Percentiles rank a stretch among this genome's conserved stretches.
Evolutionary conservation across 2,888 invertebrate species (phyloP).

Genomic region (Noctua fimbriata): DNA sequence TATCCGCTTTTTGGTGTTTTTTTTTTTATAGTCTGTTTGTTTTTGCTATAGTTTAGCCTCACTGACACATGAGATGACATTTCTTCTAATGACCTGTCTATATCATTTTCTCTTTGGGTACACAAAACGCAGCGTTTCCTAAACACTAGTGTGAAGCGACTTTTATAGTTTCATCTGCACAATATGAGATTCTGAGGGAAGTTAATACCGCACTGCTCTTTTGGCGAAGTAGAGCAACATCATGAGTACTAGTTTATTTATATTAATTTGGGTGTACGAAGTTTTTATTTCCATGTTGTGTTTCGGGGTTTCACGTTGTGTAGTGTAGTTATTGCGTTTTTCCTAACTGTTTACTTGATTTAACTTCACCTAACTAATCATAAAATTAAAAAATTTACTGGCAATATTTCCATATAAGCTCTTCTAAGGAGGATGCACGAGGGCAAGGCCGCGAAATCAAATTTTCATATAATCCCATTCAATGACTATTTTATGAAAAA

Average conservation of each 20-base stretch:
- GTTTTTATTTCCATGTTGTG: neutral
- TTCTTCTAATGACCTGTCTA: neutral
- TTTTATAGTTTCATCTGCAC: conserved; percentile 28
- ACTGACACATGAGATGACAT: neutral
- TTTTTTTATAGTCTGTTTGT: no score
- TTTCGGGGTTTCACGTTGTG: neutral
- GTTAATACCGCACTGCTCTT: conserved; percentile 31
- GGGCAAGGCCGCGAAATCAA: no score
- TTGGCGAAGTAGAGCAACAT: conserved; percentile 8
- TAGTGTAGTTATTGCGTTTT: neutral
- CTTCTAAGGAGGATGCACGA: neutral
- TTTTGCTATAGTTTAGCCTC: no score
- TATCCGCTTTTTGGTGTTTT: no score
- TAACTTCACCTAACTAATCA: neutral
- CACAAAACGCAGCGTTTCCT: conserved; percentile 16
- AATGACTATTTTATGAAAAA: no score
- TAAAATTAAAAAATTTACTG: no score
- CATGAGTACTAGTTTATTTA: conserved; percentile 2
- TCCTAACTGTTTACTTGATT: neutral
- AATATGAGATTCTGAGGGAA: conserved; percentile 28
- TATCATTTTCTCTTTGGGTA: neutral
- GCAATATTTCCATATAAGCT: no score
- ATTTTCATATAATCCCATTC: no score
- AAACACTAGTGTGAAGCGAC: neutral
- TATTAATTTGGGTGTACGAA: conserved; percentile 3